Percentiles rank a stretch among this genome's conserved stretches.
phyloP scores from a whole-genome alignment of 2,888 invertebrate species.

The Agrilus mali region DNA sequence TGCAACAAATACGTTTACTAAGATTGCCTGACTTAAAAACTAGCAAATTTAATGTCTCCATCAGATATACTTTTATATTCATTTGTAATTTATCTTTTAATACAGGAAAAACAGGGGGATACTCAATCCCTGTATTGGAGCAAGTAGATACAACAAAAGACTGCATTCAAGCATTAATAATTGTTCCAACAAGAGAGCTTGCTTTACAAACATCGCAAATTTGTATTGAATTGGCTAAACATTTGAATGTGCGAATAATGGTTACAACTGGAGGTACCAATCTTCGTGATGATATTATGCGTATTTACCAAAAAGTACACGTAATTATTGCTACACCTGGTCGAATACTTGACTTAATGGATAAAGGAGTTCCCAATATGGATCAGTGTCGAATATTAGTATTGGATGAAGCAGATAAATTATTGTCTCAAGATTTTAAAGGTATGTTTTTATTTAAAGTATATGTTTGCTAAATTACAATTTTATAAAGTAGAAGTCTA shows the following conservation, averaged over 20 bases:
- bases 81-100: slow-evolving; percentile 4
- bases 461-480: no score
- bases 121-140: slow-evolving; percentile 96
- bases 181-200: slow-evolving; percentile 97
- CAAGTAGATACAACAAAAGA: slow-evolving; percentile 83
- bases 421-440: slow-evolving; percentile 97
- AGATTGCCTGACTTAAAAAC: no score
- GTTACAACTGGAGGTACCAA: slow-evolving; percentile 99
- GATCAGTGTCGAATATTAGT: slow-evolving; percentile 93
- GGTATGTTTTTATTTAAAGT: slow-evolving; percentile 15
- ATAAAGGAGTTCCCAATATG: slow-evolving; percentile 81
- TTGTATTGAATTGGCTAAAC: slow-evolving; percentile 96
- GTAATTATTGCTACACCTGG: slow-evolving; percentile 99
- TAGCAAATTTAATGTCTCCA: no score
- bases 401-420: slow-evolving; percentile 97
- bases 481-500: no score
- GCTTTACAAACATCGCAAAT: slow-evolving; percentile 99
- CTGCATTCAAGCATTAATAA: slow-evolving; percentile 92
- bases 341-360: slow-evolving; percentile 98
- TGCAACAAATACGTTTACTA: no score
- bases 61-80: no score
- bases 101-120: slow-evolving; percentile 89
- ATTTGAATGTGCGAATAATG: slow-evolving; percentile 95
- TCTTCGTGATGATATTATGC: slow-evolving; percentile 96
- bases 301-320: slow-evolving; percentile 98